Percentiles rank a stretch among this genome's conserved stretches.
Conservation (phyloP, 2,888 invertebrate species). For the Drosophila antonietae region DNA sequence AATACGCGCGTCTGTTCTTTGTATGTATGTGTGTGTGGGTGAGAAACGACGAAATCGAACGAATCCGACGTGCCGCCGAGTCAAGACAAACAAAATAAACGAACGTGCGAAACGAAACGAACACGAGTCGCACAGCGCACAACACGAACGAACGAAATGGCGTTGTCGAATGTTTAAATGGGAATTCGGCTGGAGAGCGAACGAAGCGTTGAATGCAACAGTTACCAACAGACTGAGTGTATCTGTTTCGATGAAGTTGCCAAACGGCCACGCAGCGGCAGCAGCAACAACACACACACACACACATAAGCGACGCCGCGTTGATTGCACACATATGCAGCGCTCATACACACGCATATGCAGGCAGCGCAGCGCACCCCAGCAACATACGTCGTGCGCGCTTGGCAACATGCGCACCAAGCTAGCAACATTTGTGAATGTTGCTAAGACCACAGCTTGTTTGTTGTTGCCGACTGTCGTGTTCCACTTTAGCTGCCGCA, state of each 20-base stretch:
- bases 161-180: conserved; percentile 11
- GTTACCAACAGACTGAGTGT: conserved; percentile 84
- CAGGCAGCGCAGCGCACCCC: conserved; percentile 27
- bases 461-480: conserved; percentile 21
- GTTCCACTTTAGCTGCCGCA: conserved; percentile 35
- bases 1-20: conserved; percentile 5
- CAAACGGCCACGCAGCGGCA: conserved; percentile 78
- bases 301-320: conserved; percentile 13
- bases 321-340: conserved; percentile 40
- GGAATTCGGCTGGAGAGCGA: conserved; percentile 68
- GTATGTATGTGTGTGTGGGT: conserved; percentile 6
- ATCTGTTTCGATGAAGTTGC: conserved; percentile 81
- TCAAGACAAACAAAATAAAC: conserved; percentile 24
- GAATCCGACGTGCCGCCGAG: conserved; percentile 16
- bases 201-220: conserved; percentile 84
- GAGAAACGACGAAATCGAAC: conserved; percentile 28
- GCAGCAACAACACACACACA: conserved; percentile 31
- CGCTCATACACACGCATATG: conserved; percentile 17
- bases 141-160: conserved; percentile 17
- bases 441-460: conserved; percentile 18
- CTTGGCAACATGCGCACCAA: conserved; percentile 56
- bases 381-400: conserved; percentile 38
- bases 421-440: conserved; percentile 52
- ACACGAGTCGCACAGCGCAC: conserved; percentile 18
- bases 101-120: conserved; percentile 25